Percentiles rank a stretch among this genome's conserved stretches.
phyloP scores from a whole-genome alignment of 2,113 vertebrate genomes.

The Hassar affinis region DNA sequence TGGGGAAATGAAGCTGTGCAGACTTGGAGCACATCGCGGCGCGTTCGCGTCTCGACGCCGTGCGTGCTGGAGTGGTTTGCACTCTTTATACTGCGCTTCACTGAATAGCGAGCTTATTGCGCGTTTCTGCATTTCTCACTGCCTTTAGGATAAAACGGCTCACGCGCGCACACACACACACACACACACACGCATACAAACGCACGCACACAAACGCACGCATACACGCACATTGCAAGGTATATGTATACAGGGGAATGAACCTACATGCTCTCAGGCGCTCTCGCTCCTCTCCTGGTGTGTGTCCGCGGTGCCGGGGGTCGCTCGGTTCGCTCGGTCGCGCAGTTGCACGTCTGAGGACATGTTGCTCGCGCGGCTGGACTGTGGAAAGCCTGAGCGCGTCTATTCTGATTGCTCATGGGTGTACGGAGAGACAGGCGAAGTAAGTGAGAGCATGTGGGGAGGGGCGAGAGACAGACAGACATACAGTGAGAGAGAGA shows the following conservation, averaged over 20 bases:
- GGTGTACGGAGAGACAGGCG: conserved; percentile 12
- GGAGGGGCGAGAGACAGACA: not conserved
- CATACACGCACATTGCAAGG: not conserved
- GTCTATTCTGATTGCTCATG: conserved; percentile 42
- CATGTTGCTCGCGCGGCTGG: conserved; percentile 48
- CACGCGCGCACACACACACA: not conserved
- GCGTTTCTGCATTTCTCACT: not conserved
- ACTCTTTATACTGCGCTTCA: not conserved
- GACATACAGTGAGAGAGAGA: not conserved
- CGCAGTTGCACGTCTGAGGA: conserved; percentile 57
- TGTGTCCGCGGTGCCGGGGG: conserved; percentile 20
- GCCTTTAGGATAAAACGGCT: not conserved
- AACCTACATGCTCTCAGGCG: conserved; percentile 48
- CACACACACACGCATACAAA: not conserved
- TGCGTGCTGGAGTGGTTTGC: not conserved
- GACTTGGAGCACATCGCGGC: not conserved
- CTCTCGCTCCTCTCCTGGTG: conserved; percentile 7
- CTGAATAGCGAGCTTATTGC: not conserved
- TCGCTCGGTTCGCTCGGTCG: conserved; percentile 33
- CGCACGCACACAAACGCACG: too few relatives aligned
- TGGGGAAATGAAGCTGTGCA: not conserved
- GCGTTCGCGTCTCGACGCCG: not conserved
- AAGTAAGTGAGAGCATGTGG: conserved; percentile 18
- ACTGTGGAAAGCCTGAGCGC: conserved; percentile 31
- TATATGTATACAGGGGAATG: not conserved